Conservation (phyloP, 1,140 invertebrate species). For the Drosophila triauraria region DNA sequence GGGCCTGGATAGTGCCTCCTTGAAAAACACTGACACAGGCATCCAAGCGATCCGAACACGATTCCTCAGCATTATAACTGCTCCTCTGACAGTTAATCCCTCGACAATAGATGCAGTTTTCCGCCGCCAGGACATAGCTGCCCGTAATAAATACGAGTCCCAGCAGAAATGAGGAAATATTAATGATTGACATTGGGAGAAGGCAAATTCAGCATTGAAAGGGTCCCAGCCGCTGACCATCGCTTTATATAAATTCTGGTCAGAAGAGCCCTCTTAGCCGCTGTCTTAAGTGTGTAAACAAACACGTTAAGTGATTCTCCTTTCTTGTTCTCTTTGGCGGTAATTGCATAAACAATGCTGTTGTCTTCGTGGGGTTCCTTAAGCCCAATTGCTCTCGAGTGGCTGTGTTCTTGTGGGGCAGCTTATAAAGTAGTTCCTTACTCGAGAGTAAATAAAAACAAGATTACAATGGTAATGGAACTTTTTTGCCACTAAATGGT, state of each 20-base stretch:
- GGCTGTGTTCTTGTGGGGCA: slow-evolving; percentile 15
- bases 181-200: slow-evolving; percentile 52
- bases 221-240: not conserved
- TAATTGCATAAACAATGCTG: slow-evolving; percentile 38
- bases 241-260: slow-evolving; percentile 65
- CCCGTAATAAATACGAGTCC: slow-evolving; percentile 15
- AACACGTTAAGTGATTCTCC: slow-evolving; percentile 35
- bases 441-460: slow-evolving; percentile 57
- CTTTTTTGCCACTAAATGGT: slow-evolving; percentile 21
- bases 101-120: slow-evolving; percentile 62
- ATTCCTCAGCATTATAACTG: slow-evolving; percentile 50
- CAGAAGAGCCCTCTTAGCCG: slow-evolving; percentile 2
- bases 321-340: slow-evolving; percentile 3
- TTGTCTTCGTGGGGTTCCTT: slow-evolving; percentile 36
- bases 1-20: slow-evolving; percentile 53
- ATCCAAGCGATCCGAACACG: slow-evolving; percentile 62
- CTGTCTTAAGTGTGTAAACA: slow-evolving; percentile 44
- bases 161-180: not conserved
- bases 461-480: slow-evolving; percentile 50
- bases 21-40: slow-evolving; percentile 70
- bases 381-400: slow-evolving; percentile 27
- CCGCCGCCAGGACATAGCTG: slow-evolving; percentile 32
- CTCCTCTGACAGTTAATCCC: slow-evolving; percentile 75
- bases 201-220: slow-evolving; percentile 54
- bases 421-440: slow-evolving; percentile 30